phyloP scores from a whole-genome alignment of 2,797 vertebrate species.

The Hippopotamyrus pictus region DNA sequence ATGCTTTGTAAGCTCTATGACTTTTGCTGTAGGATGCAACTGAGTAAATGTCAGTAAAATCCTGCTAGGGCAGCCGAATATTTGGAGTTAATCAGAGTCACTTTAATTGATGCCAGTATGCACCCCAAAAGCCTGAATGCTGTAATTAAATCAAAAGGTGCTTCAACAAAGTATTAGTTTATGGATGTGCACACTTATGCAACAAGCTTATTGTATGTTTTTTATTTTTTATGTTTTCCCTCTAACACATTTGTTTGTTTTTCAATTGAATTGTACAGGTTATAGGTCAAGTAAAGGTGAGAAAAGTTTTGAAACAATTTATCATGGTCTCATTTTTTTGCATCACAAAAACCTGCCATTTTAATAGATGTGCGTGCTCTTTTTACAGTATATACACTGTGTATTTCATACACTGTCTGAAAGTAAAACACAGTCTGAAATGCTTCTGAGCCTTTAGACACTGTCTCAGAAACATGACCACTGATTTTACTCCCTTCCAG shows the following conservation, averaged over 20 bases:
- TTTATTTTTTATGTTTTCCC: background rate
- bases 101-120: background rate
- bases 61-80: background rate
- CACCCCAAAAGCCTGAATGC: background rate
- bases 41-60: background rate
- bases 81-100: background rate
- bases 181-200: background rate
- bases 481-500: slow-evolving; percentile 48
- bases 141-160: background rate
- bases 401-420: background rate
- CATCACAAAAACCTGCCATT: background rate
- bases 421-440: background rate
- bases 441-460: background rate
- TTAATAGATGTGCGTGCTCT: background rate
- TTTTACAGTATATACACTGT: background rate
- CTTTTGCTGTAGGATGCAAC: background rate
- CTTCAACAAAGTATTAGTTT: background rate
- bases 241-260: background rate
- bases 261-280: background rate
- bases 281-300: background rate
- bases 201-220: background rate
- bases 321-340: background rate
- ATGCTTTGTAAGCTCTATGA: background rate
- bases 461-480: background rate
- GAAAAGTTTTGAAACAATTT: background rate